phyloP scores from a whole-genome alignment of 2,888 invertebrate species.

The Tenthredo scrophulariae region DNA sequence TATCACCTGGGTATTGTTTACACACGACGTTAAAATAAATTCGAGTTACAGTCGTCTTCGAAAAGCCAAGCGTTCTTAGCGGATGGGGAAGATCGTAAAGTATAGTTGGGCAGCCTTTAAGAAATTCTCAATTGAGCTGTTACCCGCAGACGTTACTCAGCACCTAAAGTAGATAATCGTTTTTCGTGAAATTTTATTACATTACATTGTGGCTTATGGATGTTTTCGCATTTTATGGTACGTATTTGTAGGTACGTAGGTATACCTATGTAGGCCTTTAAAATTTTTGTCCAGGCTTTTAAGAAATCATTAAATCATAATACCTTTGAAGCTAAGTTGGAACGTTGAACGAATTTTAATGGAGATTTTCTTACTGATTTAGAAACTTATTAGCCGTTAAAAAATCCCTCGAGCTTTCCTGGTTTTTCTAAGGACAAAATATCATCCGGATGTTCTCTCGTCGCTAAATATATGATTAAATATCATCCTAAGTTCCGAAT shows the following conservation, averaged over 20 bases:
- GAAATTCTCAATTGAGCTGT: slow-evolving; percentile 7
- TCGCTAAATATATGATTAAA: background rate
- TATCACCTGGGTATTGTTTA: slow-evolving; percentile 32
- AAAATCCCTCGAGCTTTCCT: background rate
- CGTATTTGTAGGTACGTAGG: background rate
- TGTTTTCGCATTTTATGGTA: background rate
- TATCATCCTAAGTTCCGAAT: background rate
- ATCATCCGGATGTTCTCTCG: background rate
- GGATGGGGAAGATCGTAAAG: slow-evolving; percentile 29
- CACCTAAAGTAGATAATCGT: slow-evolving; percentile 38
- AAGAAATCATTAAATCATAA: background rate
- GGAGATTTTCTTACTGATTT: background rate
- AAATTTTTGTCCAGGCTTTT: background rate
- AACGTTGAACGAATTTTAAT: background rate
- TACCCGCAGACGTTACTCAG: slow-evolving; percentile 28
- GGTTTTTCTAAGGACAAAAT: background rate
- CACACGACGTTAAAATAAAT: background rate
- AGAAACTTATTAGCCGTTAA: background rate
- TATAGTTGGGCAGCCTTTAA: slow-evolving; percentile 22
- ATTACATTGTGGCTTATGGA: slow-evolving; percentile 18
- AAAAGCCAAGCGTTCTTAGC: background rate
- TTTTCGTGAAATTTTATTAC: slow-evolving; percentile 35
- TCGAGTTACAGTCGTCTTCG: background rate
- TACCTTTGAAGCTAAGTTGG: background rate
- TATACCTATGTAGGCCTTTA: background rate